Percentiles rank a stretch among this genome's conserved stretches.
Evolutionary conservation across 2,113 vertebrate genomes (phyloP).

Genomic region (Anolis sagrei): DNA sequence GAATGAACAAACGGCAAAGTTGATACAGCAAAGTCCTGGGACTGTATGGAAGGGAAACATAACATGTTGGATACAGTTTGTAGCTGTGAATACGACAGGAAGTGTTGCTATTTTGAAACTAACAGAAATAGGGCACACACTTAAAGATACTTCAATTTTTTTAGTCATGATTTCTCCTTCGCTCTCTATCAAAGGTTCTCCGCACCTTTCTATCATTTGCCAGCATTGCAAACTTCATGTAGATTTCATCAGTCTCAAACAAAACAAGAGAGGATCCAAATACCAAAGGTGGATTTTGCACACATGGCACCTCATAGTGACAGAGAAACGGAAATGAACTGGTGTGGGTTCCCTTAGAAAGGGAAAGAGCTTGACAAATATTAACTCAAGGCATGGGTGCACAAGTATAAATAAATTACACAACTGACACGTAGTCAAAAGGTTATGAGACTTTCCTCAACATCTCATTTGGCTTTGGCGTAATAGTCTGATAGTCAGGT

Average conservation of each 20-base stretch:
- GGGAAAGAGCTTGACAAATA: slow-evolving; percentile 1
- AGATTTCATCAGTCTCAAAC: not conserved
- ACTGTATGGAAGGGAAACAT: not conserved
- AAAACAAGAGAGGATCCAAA: too few species aligned
- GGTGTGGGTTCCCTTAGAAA: slow-evolving; percentile 9
- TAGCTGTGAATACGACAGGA: not conserved
- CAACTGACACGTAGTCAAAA: not conserved
- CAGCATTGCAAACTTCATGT: not conserved
- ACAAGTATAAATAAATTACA: not conserved
- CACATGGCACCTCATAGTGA: not conserved
- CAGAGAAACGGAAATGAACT: too few species aligned
- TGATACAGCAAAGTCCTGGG: not conserved
- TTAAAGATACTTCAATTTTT: not conserved
- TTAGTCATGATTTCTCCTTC: not conserved
- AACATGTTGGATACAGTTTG: not conserved
- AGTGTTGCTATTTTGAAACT: not conserved
- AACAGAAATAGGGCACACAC: not conserved
- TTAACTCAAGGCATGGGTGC: slow-evolving; percentile 6
- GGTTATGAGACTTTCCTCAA: not conserved
- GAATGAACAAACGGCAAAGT: not conserved
- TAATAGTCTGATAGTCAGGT: too few species aligned
- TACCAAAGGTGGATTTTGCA: not conserved
- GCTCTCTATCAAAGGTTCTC: not conserved
- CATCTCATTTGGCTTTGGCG: too few species aligned
- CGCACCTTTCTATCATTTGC: not conserved